Evolutionary conservation across 2,888 invertebrate species (phyloP), one percentile per base, ranked within the genome.

Genomic region (Meloe dianella): DNA sequence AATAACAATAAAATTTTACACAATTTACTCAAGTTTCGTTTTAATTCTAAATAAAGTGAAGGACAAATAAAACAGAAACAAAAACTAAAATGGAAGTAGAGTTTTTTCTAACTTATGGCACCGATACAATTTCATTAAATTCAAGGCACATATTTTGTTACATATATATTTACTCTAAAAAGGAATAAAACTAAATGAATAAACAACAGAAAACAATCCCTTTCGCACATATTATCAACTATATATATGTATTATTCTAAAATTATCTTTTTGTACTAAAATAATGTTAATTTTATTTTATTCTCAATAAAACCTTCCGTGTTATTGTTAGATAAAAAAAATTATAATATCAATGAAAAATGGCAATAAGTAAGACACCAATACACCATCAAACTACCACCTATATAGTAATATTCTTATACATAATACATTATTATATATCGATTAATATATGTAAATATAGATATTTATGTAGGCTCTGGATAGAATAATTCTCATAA

Each of bases 341-440:
- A 54, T 12, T 1, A 22, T 54, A 54, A 54, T 54, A 47, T 47
- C 47, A 54, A 22, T 54, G 14, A 54, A 54, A 54, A 12, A 24
- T 54, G 54, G 54, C 54, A 54, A 54, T 22, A 17, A 41, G 10
- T 51, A 51, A 41, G 24, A 54, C 54, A 54, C 54, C 54, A 12
- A 54, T 54, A 54, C 12, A 54, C 54, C 24, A 54, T 54, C 6
- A 41, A 41, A 47, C 9, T 47, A 47, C 14, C 35, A 35, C 7
- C n/a, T n/a, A n/a, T 35, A 14, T 35, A n/a, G n/a, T n/a, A n/a
- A n/a, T n/a, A n/a, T 35, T 35, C 14, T 14, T 27, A 27, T 27
- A 27, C 4, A 27, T 27, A 27, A 27, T 7, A 41, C 38, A n/a
- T 38, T 1, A 1, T 20, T 12, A 51, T 10, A 51, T 20, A 2